These are phyloP conservation scores for Monarcha castaneiventris DNA, from an alignment of 2,113 vertebrate genomes.

Conservation along the genomic window DNA sequence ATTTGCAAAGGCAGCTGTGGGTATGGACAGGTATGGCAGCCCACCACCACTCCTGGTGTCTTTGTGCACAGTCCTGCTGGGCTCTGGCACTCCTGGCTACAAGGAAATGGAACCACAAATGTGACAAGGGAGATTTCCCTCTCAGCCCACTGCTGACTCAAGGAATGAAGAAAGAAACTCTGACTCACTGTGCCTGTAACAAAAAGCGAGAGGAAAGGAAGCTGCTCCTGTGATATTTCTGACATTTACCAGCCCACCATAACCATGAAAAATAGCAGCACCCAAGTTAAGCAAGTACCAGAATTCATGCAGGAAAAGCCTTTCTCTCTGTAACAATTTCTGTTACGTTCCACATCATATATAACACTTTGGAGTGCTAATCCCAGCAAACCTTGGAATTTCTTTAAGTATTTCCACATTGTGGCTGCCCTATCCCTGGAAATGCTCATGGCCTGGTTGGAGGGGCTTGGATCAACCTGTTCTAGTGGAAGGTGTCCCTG, in stretches of 20 bases:
- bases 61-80: not conserved
- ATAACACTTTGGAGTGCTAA: not conserved
- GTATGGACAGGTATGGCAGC: not conserved
- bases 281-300: not conserved
- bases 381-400: not conserved
- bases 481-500: not conserved
- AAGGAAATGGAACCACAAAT: not conserved
- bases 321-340: not conserved
- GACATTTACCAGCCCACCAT: not conserved
- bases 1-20: not conserved
- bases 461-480: not conserved
- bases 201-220: not conserved
- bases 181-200: not conserved
- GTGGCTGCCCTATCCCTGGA: not conserved
- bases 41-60: accelerated
- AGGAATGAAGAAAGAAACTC: not conserved
- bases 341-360: not conserved
- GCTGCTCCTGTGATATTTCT: not conserved
- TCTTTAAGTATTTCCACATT: not conserved
- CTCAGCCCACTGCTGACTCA: accelerated
- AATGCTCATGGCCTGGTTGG: not conserved
- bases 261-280: not conserved
- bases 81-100: not conserved
- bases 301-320: not conserved
- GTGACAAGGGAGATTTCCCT: not conserved